Base-by-base conservation (phyloP, 2,888 invertebrate genomes). In the Bruchidius siliquastri region DNA sequence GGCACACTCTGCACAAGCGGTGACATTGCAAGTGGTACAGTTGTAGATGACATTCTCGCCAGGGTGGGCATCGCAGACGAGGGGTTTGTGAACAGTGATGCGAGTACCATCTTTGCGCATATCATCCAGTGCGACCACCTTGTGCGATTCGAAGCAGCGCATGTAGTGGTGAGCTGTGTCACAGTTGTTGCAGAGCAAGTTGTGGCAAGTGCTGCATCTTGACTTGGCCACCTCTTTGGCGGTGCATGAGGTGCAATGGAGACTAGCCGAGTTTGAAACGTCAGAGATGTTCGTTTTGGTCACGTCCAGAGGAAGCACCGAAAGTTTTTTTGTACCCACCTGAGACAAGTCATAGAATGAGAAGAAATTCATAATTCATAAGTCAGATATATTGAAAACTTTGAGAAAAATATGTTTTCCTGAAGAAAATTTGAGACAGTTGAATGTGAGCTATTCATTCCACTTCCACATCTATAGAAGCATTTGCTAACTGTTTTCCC, bases 121-220 rank as follows among this genome's bases (percentile, higher is more conserved):
- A 80, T 96, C 96, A 82, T 96, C 96, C 84, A 97, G 92, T 69
- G 94, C 93, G 72, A 96, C 92, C 67, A 97, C 97, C 86, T 94
- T 91, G 86, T 98, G 98, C 82, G 95, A 96, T 87, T 98, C 97
- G 85, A 98, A 98, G 88, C 97, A 97, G 79, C 96, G 91, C 98
- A 98, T 98, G 84, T 94, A 97, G 86, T 96, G 94, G 87, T 98
- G 98, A 74, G 98, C 98, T 68, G 96, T 95, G 83, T 96, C 96
- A 88, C 98, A 98, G 85, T 96, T 95, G 77, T 94, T 92, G 87
- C 98, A 98, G 71, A 98, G 89, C 85, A 97, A 95, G 87, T 96
- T 96, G 83, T 96, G 95, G 88, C 98, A 98, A 85, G 98, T 97
- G 81, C 94, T 94, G 88, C 98, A 98, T 76, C 96, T 92, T 18